Evolutionary conservation across 1,140 invertebrate genomes (phyloP).

Genomic region (Asobara japonica): DNA sequence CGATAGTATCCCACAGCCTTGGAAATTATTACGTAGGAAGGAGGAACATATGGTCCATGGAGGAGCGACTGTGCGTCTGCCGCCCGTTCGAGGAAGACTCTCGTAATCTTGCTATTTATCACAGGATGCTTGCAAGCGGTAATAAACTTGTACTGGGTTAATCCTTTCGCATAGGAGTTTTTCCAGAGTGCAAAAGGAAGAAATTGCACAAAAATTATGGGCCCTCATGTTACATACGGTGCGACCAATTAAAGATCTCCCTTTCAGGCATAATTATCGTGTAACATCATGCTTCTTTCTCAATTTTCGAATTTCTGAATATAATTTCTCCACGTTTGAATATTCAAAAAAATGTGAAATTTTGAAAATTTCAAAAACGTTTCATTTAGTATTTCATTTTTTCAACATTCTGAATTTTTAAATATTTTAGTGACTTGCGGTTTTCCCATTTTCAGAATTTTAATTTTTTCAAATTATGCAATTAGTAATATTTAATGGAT

Average conservation of each 20-base stretch:
- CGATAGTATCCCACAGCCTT: conserved; percentile 52
- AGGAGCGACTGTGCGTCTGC: background rate
- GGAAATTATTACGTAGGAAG: conserved; percentile 19
- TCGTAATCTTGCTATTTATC: conserved; percentile 63
- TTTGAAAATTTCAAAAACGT: no score
- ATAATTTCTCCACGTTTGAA: no score
- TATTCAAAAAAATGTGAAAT: no score
- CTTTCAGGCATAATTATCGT: conserved; percentile 14
- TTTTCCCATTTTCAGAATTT: no score
- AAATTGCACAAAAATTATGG: background rate
- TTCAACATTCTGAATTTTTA: no score
- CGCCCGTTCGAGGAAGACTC: conserved; percentile 35
- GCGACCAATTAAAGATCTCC: conserved; percentile 18
- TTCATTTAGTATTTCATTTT: no score
- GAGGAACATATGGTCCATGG: conserved; percentile 59
- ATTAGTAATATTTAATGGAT: no score
- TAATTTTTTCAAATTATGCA: no score
- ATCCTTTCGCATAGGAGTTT: conserved; percentile 39
- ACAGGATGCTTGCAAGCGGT: conserved; percentile 51
- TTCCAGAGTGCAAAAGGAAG: conserved; percentile 15
- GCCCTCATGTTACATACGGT: background rate
- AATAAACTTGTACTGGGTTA: conserved; percentile 46
- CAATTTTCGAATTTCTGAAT: no score
- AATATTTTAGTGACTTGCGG: no score
- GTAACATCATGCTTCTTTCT: background rate